Conservation (phyloP, 2,113 vertebrate species). For the Phainopepla nitens region DNA sequence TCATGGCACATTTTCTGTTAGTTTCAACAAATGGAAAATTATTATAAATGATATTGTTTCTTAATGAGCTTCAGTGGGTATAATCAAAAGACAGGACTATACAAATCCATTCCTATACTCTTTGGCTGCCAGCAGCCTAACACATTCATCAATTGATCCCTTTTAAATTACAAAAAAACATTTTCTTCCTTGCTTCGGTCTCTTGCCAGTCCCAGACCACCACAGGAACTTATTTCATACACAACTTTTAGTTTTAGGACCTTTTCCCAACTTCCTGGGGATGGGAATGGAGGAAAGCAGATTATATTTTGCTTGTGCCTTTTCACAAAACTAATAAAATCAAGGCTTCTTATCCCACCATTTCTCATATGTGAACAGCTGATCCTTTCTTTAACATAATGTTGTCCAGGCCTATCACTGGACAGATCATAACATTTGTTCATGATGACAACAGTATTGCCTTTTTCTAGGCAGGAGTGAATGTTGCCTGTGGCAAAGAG, state of each 20-base stretch:
- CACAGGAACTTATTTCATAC: not conserved
- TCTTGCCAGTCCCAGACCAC: not conserved
- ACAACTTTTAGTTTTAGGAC: not conserved
- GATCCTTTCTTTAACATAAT: not conserved
- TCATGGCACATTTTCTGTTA: constrained; percentile 37
- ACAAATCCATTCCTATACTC: not conserved
- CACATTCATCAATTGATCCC: not conserved
- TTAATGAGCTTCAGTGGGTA: not conserved
- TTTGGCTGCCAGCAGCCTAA: not conserved
- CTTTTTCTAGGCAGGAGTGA: not conserved
- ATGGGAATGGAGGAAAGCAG: not conserved
- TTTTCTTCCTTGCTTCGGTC: not conserved
- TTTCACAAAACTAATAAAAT: not conserved
- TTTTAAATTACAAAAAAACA: not conserved
- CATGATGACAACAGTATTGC: not conserved
- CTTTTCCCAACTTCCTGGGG: not conserved
- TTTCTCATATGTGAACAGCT: not conserved
- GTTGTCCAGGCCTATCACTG: not conserved
- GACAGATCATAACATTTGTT: not conserved
- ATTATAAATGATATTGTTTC: not conserved
- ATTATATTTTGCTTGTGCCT: not conserved
- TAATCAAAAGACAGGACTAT: not conserved
- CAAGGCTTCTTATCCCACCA: not conserved
- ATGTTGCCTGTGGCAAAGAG: not conserved
- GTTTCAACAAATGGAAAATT: constrained; percentile 32